Evolutionary conservation across 2,113 vertebrate genomes (phyloP), one percentile per base, ranked within the genome.

Genomic region (Calonectris borealis): DNA sequence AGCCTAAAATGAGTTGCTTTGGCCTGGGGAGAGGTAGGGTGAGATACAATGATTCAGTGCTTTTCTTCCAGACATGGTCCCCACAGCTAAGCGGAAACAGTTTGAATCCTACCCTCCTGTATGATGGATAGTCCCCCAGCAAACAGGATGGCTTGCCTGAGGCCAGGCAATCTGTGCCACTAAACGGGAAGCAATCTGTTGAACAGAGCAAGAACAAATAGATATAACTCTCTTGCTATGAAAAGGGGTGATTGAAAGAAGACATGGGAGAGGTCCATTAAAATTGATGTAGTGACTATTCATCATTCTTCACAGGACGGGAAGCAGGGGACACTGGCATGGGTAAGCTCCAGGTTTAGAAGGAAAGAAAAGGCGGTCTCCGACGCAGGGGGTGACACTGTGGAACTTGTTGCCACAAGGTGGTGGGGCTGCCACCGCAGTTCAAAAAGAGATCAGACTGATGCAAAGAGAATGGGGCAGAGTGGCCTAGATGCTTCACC

Each of bases 111-210:
- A 32, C 20, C 29, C 64, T 92, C 54, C 49, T 38, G 38, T 10
- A 80, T 93, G 92, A 96, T 90, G 90, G 90, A 94, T 96, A 42
- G 93, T 83, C 75, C 82, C 46, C 51, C 73, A 94, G 90, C 62
- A 90, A 76, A 93, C 52, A 94, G 79, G 58, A 94, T 58, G 72
- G 64, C 38, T 92, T 94, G 96, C 96, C 96, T 60, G 86, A 86
- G 92, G 96, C 88, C 83, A 92, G 48, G 91, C 86, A 96, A 89
- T 54, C 88, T 97, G 95, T 82, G 80, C 69, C 61, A 31, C 86
- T 88, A 64, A 91, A 89, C 1, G 48, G 52, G 80, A 82, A 70
- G 71, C 94, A 93, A 94, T 91, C 96, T 95, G 91, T 42, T 96
- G 91, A 91, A 48, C 31, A 31, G 61, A 76, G 57, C 1, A 7